phyloP scores from a whole-genome alignment of 2,888 invertebrate species.

The Lepidocyrtoides sp. region DNA sequence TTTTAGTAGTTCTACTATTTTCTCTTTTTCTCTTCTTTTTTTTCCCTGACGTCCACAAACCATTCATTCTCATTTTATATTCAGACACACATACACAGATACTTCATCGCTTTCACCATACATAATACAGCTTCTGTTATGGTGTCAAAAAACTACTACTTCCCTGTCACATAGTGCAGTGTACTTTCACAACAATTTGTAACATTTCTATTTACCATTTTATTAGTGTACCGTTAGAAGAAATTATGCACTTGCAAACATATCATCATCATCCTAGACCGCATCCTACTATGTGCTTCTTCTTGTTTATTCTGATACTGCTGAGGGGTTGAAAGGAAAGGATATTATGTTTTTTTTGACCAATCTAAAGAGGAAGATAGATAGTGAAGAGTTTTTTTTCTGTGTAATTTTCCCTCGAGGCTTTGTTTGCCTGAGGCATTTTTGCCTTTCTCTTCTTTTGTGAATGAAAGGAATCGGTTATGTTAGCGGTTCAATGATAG shows the following conservation, averaged over 20 bases:
- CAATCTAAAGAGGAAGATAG: conserved; percentile 45
- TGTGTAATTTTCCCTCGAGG: conserved; percentile 56
- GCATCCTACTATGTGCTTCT: conserved; percentile 27
- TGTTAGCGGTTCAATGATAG: too few relatives aligned
- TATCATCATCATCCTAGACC: background rate
- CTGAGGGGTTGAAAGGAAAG: conserved; percentile 24
- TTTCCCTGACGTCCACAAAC: conserved; percentile 62
- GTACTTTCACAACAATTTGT: conserved; percentile 1
- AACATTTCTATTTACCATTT: background rate
- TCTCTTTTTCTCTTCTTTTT: conserved; percentile 49
- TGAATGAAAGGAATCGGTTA: too few relatives aligned
- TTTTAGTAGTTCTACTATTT: conserved; percentile 3
- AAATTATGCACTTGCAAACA: background rate
- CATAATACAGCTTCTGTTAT: background rate
- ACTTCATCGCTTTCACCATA: conserved; percentile 41
- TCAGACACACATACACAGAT: conserved; percentile 71
- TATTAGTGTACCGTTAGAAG: background rate
- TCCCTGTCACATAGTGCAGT: background rate
- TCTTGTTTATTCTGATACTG: conserved; percentile 1
- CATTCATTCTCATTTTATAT: conserved; percentile 77
- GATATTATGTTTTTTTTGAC: background rate
- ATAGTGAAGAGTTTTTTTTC: conserved; percentile 47
- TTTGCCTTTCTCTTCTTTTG: too few relatives aligned
- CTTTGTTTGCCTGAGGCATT: conserved; percentile 30
- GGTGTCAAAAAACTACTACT: background rate